Evolutionary conservation across 2,797 vertebrate genomes (phyloP), one percentile per base, ranked within the genome.

Genomic region (Taenioides sp.): DNA sequence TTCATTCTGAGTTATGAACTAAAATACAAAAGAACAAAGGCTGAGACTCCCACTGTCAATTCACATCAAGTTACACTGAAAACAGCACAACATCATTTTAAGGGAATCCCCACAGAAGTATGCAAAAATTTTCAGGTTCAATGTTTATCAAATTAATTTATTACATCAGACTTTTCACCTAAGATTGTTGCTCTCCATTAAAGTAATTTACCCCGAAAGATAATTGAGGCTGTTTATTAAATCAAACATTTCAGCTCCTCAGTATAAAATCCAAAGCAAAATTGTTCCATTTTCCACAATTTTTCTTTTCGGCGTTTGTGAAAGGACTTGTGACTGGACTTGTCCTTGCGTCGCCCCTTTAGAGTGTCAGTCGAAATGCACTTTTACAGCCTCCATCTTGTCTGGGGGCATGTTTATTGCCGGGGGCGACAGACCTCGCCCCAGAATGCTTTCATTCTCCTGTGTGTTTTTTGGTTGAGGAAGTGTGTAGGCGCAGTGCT

Each of bases 381-480:
- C 69, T 50, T 76, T 72, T 66, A 78, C 76, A 71, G 65, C 67
- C 37, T 65, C 52, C 47, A 79, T 62, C 70, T 65, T 64, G 69
- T 76, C 72, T 77, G 69, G 23, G 69, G 82, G 80, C 69, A 70
- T 81, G 72, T 58, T 85, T 83, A 72, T 77, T 25, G 72, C 78
- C 55, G 16, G 57, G 72, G 73, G 79, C 52, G 72, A 80, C 75
- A 74, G 77, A 83, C 79, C 67, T 86, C 69, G 63, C 61, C 69
- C 72, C 77, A 74, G 62, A 75, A 75, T 65, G 61, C 77, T 79
- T 72, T 80, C 50, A 66, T 70, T 71, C 49, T 54, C 69, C 67
- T 68, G 79, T 81, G 71, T 81, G 75, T 83, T 78, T 79, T 58
- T 16, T 57, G 54, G 68, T 37, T n/a, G 73, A 62, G 74, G 20